Evolutionary conservation across 2,113 vertebrate genomes (phyloP).

Genomic region (Sinocyclocheilus anshuiensis): DNA sequence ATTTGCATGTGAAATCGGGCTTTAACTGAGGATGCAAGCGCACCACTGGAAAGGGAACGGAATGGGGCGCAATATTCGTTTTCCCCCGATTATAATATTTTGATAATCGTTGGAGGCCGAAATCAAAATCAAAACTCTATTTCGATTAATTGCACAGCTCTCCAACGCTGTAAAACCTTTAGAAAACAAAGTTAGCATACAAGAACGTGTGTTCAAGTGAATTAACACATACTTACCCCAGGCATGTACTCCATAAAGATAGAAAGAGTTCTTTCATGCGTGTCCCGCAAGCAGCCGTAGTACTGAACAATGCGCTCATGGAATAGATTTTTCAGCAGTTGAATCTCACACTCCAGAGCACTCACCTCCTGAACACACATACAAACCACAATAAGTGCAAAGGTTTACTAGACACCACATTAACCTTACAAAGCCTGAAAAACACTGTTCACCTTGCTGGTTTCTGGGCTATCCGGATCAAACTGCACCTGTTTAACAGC

Average conservation of each 20-base stretch:
- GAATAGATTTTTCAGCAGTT: constrained; percentile 94
- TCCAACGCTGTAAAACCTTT: not conserved
- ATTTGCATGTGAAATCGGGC: too few species aligned
- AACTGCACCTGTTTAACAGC: constrained; percentile 99
- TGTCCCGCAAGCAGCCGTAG: constrained; percentile 93
- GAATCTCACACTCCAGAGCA: constrained; percentile 97
- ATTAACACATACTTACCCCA: constrained; percentile 78
- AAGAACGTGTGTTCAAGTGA: not conserved
- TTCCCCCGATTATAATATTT: too few species aligned
- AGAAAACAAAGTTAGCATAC: not conserved
- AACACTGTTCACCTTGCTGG: constrained; percentile 86
- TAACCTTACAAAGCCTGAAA: not conserved
- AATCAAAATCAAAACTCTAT: too few species aligned
- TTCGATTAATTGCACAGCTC: too few species aligned
- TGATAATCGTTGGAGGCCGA: too few species aligned
- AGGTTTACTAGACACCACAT: not conserved
- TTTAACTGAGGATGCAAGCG: too few species aligned
- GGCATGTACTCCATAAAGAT: constrained; percentile 99
- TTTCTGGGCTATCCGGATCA: constrained; percentile 96
- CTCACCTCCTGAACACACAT: constrained; percentile 87
- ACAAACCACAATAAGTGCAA: not conserved
- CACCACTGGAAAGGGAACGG: too few species aligned
- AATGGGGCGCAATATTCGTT: too few species aligned
- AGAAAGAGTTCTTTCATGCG: constrained; percentile 91
- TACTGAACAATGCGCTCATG: constrained; percentile 98